Evolutionary conservation across 2,888 invertebrate genomes (phyloP).

Genomic region (Adelphocoris suturalis): DNA sequence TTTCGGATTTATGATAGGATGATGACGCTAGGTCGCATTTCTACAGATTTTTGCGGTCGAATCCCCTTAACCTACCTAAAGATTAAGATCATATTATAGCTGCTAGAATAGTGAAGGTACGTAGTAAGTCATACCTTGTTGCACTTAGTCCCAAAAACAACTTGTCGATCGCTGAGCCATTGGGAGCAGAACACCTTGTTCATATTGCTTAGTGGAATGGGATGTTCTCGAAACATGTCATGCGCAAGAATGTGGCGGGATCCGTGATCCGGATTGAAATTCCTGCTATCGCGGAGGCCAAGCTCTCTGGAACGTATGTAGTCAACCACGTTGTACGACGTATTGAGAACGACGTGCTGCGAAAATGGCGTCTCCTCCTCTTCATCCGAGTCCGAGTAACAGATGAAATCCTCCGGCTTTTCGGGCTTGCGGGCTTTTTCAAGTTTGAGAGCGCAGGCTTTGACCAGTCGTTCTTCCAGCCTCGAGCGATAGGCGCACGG

Average conservation of each 20-base stretch:
- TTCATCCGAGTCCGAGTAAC: constrained; percentile 92
- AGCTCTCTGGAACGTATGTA: constrained; percentile 89
- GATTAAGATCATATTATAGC: too few relatives aligned
- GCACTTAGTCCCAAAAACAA: constrained; percentile 98
- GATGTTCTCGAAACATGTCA: constrained; percentile 92
- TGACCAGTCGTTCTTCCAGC: constrained; percentile 86
- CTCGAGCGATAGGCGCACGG: constrained; percentile 87
- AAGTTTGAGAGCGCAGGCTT: constrained; percentile 82
- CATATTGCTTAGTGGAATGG: constrained; percentile 90
- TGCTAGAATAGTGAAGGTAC: too few relatives aligned
- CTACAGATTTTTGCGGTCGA: too few relatives aligned
- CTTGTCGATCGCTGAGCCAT: constrained; percentile 96
- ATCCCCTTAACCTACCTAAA: too few relatives aligned
- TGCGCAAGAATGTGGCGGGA: constrained; percentile 93
- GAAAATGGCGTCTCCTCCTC: constrained; percentile 86
- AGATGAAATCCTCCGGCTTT: constrained; percentile 93
- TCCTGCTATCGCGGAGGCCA: constrained; percentile 85
- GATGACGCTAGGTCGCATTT: too few relatives aligned
- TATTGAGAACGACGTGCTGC: constrained; percentile 86
- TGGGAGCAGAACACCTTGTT: constrained; percentile 96
- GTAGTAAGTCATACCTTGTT: constrained; percentile 85
- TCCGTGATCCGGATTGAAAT: constrained; percentile 88
- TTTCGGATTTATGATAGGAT: too few relatives aligned
- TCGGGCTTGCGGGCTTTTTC: constrained; percentile 90
- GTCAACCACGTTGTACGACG: constrained; percentile 92